A percentile compares a stretch with the other conserved stretches of the same genome.
Evolutionary conservation across 2,888 invertebrate species (phyloP).

Genomic region (Drosophila lacicola): DNA sequence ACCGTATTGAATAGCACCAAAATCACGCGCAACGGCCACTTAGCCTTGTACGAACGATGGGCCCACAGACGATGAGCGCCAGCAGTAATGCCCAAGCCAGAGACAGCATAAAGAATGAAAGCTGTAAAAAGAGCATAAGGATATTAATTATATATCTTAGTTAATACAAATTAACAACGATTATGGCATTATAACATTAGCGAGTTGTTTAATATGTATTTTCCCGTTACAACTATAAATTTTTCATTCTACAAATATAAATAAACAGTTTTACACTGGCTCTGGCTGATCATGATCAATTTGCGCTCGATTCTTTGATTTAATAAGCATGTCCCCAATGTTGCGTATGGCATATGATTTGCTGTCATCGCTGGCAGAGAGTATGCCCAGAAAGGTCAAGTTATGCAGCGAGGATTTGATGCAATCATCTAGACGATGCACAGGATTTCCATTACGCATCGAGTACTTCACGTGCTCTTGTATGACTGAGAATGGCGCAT

Average conservation of each 20-base stretch:
- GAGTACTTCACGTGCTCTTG: slow-evolving; percentile 51
- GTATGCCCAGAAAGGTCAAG: slow-evolving; percentile 17
- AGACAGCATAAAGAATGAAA: slow-evolving; percentile 89
- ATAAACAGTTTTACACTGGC: not conserved
- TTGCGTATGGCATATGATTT: slow-evolving; percentile 11
- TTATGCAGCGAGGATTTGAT: slow-evolving; percentile 59
- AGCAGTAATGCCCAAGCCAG: slow-evolving; percentile 97
- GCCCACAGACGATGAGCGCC: slow-evolving; percentile 99
- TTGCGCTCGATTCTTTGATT: not conserved
- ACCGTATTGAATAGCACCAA: slow-evolving; percentile 93
- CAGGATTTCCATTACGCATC: slow-evolving; percentile 65
- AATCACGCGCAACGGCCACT: slow-evolving; percentile 93
- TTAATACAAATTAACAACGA: no score
- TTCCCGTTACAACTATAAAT: not conserved
- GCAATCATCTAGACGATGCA: slow-evolving; percentile 40
- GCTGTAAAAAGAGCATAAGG: slow-evolving; percentile 86
- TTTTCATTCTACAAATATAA: not conserved
- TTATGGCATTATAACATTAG: no score
- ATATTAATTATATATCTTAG: not conserved
- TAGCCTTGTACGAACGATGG: slow-evolving; percentile 98
- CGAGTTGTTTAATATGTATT: not conserved
- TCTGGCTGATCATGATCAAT: not conserved
- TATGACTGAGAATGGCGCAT: slow-evolving; percentile 37
- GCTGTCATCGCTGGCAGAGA: not conserved
- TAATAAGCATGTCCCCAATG: not conserved